These are phyloP conservation scores for Heterohyrax brucei DNA, from an alignment of 2,797 vertebrate genomes.

Conservation along the genomic window DNA sequence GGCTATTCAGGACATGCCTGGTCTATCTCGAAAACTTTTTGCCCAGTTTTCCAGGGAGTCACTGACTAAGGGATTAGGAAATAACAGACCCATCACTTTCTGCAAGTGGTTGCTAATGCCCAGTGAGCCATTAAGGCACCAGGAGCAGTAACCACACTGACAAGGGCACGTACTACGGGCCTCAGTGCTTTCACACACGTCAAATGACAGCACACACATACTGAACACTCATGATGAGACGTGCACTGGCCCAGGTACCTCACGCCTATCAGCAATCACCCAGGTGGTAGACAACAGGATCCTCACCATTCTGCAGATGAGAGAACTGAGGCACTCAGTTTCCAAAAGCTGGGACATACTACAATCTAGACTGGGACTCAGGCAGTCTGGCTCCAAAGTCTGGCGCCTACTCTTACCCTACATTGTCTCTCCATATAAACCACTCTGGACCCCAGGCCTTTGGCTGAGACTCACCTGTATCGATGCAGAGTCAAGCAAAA, in stretches of 20 bases:
- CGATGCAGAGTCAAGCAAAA: conserved; percentile 98
- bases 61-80: not conserved
- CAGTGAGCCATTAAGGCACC: not conserved
- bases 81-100: not conserved
- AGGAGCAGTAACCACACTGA: not conserved
- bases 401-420: not conserved
- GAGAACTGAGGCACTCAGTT: conserved; percentile 15
- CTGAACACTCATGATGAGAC: not conserved
- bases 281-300: not conserved
- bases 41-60: not conserved
- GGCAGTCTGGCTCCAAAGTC: not conserved
- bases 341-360: not conserved
- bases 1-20: not conserved
- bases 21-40: not conserved
- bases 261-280: not conserved
- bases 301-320: not conserved
- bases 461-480: conserved; percentile 92
- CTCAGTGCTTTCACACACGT: not conserved
- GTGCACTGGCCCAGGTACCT: not conserved
- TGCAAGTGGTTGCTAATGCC: not conserved
- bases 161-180: not conserved
- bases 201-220: not conserved
- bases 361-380: not conserved
- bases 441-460: not conserved
- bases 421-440: not conserved